Conservation (phyloP, 2,113 vertebrate genomes). For the Solenodon paradoxus region DNA sequence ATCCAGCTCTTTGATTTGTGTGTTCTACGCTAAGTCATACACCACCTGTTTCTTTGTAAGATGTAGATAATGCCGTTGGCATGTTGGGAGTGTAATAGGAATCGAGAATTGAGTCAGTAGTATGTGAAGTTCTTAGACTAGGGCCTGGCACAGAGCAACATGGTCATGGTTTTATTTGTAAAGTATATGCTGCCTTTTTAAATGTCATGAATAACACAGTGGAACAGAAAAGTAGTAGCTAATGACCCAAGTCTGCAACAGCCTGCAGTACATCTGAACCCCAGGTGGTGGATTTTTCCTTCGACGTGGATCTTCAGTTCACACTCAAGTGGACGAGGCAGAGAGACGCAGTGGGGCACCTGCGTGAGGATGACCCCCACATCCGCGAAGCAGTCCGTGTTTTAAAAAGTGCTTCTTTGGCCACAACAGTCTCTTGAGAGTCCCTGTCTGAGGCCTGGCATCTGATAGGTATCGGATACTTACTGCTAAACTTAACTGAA, state of each 20-base stretch:
- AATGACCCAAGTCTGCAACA: neutral
- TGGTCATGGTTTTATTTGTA: accelerated
- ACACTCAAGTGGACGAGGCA: too few relatives aligned
- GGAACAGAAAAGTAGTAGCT: neutral
- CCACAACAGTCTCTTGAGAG: neutral
- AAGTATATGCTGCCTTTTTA: neutral
- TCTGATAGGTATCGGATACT: neutral
- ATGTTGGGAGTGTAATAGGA: neutral
- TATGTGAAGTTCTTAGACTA: neutral
- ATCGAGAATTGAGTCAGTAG: neutral
- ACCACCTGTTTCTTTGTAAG: neutral
- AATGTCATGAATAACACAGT: neutral
- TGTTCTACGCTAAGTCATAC: neutral
- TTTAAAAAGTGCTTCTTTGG: neutral
- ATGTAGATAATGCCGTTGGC: neutral
- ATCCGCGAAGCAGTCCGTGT: too few relatives aligned
- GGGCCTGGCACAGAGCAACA: neutral
- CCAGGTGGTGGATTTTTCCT: neutral
- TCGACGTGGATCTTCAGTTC: too few relatives aligned
- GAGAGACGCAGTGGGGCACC: too few relatives aligned
- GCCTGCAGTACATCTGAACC: neutral
- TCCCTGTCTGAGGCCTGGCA: neutral
- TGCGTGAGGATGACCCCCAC: too few relatives aligned
- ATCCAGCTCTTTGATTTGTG: neutral
- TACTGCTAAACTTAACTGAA: neutral